Percentiles rank a stretch among this genome's conserved stretches.
Conservation (phyloP, 2,888 invertebrate genomes). For the Lordiphosa fenestrarum region DNA sequence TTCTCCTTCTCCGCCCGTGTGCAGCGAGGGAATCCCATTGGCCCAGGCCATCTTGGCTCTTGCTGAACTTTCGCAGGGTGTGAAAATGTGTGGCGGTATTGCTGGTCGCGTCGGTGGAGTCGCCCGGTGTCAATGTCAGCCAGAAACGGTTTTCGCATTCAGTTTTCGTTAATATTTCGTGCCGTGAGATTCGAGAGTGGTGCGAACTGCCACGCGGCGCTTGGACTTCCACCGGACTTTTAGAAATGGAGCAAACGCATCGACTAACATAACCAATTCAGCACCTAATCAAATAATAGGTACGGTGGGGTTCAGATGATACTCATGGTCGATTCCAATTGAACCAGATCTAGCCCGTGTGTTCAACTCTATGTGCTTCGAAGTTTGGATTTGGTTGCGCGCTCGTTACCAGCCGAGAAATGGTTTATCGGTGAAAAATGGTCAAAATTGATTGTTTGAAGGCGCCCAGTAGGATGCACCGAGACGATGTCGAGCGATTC, state of each 20-base stretch:
- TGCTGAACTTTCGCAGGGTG: neutral
- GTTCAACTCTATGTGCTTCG: too few species aligned
- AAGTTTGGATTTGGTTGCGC: too few species aligned
- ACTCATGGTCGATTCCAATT: neutral
- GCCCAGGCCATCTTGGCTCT: neutral
- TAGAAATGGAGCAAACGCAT: slow-evolving; percentile 1
- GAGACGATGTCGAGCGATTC: too few species aligned
- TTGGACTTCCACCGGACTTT: neutral
- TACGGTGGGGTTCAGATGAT: neutral
- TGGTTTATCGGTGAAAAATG: too few species aligned
- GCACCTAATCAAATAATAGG: slow-evolving; percentile 1
- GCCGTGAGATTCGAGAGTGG: slow-evolving; percentile 34
- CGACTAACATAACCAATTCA: neutral
- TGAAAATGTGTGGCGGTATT: slow-evolving; percentile 2
- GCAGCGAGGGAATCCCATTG: slow-evolving; percentile 1
- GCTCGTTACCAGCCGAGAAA: too few species aligned
- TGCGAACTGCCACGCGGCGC: slow-evolving; percentile 13
- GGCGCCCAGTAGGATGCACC: too few species aligned
- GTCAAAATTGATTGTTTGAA: too few species aligned
- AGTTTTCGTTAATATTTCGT: slow-evolving; percentile 48
- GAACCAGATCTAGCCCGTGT: neutral
- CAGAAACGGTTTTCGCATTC: slow-evolving; percentile 32
- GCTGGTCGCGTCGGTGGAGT: slow-evolving; percentile 4
- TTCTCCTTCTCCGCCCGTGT: neutral
- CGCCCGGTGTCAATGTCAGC: slow-evolving; percentile 13